Base-by-base conservation (phyloP, 2,113 vertebrate genomes). In the Brachionichthys hirsutus region DNA sequence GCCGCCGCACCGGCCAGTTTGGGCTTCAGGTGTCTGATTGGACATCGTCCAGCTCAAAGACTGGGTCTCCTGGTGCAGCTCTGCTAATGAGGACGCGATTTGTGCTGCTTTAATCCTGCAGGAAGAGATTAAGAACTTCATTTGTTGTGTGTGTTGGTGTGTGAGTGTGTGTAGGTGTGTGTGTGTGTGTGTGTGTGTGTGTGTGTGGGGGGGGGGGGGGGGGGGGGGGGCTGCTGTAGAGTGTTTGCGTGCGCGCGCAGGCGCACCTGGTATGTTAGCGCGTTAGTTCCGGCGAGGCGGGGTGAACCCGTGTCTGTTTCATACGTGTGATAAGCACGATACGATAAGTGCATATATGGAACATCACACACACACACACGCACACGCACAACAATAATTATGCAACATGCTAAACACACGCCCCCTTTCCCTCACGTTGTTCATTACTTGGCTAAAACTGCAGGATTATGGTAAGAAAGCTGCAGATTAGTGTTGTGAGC, bases 391-490 rank as follows among this genome's bases (percentile, higher is more conserved):
- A 14, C 11, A 10, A 34, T 6, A 45, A 56, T 87, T 87, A 87
- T 57, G 78, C 80, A 87, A 85, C 75, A 55, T 24, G 46, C 68
- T 58, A 62, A 46, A 70, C 62, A 44, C 52, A 16, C 76, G 47
- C 65, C 34, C 24, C 24, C 63, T 66, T 76, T 60, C 67, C 62
- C 68, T 78, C 72, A 55, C 56, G 69, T 69, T 75, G 77, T 79
- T 84, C 85, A 86, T 87, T 86, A 85, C 81, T 81, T 56, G 58
- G 71, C 75, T 83, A 70, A 88, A 87, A 85, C 67, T 75, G 73
- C 57, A 60, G 84, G 75, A 79, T 87, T 84, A 79, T 62, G 62
- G 56, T 17, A 66, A 81, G 79, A 80, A 80, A 85, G 79, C 71
- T 1, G 17, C 79, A 83, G 82, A 87, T 87, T 81, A 87, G 73